Evolutionary conservation across 2,888 invertebrate genomes (phyloP).

Genomic region (Dorcus parallelipipedus): DNA sequence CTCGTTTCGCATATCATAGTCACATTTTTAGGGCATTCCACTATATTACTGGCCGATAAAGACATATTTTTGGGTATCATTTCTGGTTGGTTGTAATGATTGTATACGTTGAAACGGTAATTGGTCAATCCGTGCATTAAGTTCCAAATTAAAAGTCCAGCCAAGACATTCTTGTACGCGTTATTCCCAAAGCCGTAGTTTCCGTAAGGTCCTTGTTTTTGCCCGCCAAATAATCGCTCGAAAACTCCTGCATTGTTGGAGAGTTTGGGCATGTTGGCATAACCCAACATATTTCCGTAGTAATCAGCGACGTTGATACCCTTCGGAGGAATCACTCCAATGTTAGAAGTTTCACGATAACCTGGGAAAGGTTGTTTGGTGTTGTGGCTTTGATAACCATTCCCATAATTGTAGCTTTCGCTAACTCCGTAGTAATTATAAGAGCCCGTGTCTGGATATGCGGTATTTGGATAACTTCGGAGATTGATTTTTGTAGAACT

Average conservation of each 20-base stretch:
- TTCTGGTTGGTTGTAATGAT: slow-evolving; percentile 41
- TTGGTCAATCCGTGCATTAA: slow-evolving; percentile 35
- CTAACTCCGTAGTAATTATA: slow-evolving; percentile 20
- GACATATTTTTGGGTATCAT: slow-evolving; percentile 34
- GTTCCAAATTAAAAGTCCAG: slow-evolving; percentile 40
- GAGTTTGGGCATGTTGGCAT: slow-evolving; percentile 13
- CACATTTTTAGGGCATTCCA: slow-evolving; percentile 39
- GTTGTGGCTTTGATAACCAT: slow-evolving; percentile 9
- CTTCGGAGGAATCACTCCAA: slow-evolving; percentile 13
- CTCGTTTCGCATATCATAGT: slow-evolving; percentile 39
- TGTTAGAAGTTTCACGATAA: slow-evolving; percentile 11
- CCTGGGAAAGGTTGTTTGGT: slow-evolving; percentile 11
- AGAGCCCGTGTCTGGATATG: slow-evolving; percentile 17
- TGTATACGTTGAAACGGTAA: slow-evolving; percentile 39
- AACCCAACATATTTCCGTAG: slow-evolving; percentile 19
- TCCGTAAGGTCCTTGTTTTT: slow-evolving; percentile 13
- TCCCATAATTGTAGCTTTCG: slow-evolving; percentile 21
- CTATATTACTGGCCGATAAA: slow-evolving; percentile 38
- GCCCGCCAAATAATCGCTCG: neutral
- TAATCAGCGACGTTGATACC: slow-evolving; percentile 5
- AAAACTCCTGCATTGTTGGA: slow-evolving; percentile 5
- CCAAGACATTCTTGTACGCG: slow-evolving; percentile 38
- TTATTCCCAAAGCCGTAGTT: slow-evolving; percentile 30
- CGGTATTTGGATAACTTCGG: neutral
- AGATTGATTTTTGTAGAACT: too few species aligned